Evolutionary conservation across 2,797 vertebrate species (phyloP).

Genomic region (Pseudomugil gertrudae): DNA sequence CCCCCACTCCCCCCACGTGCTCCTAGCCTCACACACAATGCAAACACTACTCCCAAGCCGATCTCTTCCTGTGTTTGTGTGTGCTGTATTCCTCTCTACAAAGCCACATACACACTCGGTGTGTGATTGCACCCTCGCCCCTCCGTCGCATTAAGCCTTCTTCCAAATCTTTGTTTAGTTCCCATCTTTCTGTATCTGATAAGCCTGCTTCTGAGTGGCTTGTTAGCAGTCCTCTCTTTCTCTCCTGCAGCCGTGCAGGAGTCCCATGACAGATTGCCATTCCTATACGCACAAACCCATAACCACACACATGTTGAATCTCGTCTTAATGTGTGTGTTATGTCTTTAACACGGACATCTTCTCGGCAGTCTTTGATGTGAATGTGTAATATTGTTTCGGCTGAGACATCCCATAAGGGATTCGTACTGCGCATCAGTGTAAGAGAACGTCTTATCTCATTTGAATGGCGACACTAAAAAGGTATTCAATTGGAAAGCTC

Average conservation of each 20-base stretch:
- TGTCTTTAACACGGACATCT: conserved; percentile 57
- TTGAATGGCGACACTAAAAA: conserved; percentile 72
- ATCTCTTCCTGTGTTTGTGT: conserved; percentile 48
- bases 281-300: conserved; percentile 9
- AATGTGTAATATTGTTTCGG: conserved; percentile 68
- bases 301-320: conserved; percentile 32
- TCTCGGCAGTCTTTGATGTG: conserved; percentile 57
- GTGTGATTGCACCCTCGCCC: conserved; percentile 51
- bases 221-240: conserved; percentile 31
- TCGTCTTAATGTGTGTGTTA: conserved; percentile 27
- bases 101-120: conserved; percentile 35
- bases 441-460: conserved; percentile 72
- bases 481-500: conserved; percentile 68
- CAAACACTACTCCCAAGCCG: conserved; percentile 49
- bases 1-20: conserved; percentile 19
- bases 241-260: conserved; percentile 6
- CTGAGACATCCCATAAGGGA: conserved; percentile 63
- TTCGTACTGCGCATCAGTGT: conserved; percentile 44
- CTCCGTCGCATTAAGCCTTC: conserved; percentile 54
- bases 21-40: conserved; percentile 9
- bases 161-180: conserved; percentile 63
- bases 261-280: conserved; percentile 1
- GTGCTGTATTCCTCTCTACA: conserved; percentile 42
- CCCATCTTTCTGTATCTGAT: conserved; percentile 57
- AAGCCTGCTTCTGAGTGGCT: conserved; percentile 41